phyloP scores from a whole-genome alignment of 2,888 invertebrate species.

The Hemistola chrysoprasaria region DNA sequence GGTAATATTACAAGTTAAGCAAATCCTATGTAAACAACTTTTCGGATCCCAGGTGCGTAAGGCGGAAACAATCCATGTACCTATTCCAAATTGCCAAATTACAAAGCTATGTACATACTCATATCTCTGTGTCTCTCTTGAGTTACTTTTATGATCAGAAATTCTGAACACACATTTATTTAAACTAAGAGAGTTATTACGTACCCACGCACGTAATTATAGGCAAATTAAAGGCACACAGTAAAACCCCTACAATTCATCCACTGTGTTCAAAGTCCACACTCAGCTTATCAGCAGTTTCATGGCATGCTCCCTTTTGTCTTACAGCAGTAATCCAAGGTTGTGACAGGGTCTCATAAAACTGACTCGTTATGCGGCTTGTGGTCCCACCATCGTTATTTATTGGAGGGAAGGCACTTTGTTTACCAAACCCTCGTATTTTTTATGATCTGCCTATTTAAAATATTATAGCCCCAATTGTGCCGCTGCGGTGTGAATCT shows the following conservation, averaged over 20 bases:
- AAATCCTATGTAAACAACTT: slow-evolving; percentile 14
- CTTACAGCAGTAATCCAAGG: slow-evolving; percentile 28
- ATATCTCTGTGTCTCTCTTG: neutral
- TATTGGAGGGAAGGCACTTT: slow-evolving; percentile 48
- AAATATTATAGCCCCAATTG: slow-evolving; percentile 46
- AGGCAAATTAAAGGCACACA: neutral
- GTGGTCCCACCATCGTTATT: slow-evolving; percentile 42
- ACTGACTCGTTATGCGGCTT: slow-evolving; percentile 37
- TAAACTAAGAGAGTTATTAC: too few relatives aligned
- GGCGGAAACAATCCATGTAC: slow-evolving; percentile 9
- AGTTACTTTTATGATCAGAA: too few relatives aligned
- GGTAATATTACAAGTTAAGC: slow-evolving; percentile 7
- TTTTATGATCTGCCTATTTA: slow-evolving; percentile 51
- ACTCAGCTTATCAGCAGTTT: slow-evolving; percentile 23
- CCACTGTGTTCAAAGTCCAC: slow-evolving; percentile 10
- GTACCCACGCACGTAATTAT: too few relatives aligned
- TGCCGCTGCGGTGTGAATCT: slow-evolving; percentile 31
- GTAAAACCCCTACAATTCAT: slow-evolving; percentile 10
- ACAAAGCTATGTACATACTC: neutral
- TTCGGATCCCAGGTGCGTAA: slow-evolving; percentile 11
- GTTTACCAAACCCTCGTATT: slow-evolving; percentile 51
- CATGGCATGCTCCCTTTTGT: slow-evolving; percentile 25
- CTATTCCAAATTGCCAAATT: slow-evolving; percentile 9
- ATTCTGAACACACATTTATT: too few relatives aligned
- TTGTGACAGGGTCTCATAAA: slow-evolving; percentile 30